phyloP scores from a whole-genome alignment of 2,113 vertebrate genomes.

The Pseudorhombus dupliciocellatus region DNA sequence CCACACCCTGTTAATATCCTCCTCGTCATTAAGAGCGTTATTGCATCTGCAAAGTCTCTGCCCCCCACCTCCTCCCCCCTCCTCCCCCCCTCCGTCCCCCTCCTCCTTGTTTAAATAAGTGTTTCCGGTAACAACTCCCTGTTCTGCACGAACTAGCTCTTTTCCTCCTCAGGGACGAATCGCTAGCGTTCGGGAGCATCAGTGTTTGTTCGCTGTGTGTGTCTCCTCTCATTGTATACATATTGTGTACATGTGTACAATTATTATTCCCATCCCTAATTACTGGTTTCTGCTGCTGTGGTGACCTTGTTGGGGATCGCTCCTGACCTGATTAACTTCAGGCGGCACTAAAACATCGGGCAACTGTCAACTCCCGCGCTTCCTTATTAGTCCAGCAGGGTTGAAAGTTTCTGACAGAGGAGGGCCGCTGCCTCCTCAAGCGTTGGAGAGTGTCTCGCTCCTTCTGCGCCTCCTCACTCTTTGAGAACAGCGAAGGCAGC shows the following conservation, averaged over 20 bases:
- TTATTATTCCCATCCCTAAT: constrained; percentile 67
- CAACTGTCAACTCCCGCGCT: constrained; percentile 48
- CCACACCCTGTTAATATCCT: constrained; percentile 72
- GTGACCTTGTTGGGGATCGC: constrained; percentile 48
- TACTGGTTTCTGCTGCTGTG: constrained; percentile 40
- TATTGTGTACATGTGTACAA: constrained; percentile 30
- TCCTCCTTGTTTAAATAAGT: constrained; percentile 52
- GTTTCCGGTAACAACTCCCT: constrained; percentile 66
- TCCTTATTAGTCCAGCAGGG: constrained; percentile 53
- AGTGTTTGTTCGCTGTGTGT: constrained; percentile 2
- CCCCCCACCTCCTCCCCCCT: constrained; percentile 25
- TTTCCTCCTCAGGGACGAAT: constrained; percentile 52
- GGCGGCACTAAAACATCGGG: constrained; percentile 37
- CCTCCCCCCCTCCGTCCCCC: no score
- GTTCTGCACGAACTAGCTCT: constrained; percentile 64
- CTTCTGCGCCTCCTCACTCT: constrained; percentile 37
- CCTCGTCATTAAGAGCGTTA: constrained; percentile 71
- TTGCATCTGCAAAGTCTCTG: constrained; percentile 48
- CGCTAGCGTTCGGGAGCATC: not conserved
- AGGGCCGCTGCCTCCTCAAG: constrained; percentile 39
- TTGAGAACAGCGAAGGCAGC: constrained; percentile 66
- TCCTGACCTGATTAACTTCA: constrained; percentile 48
- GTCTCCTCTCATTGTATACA: constrained; percentile 15
- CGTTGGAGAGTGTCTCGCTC: constrained; percentile 36
- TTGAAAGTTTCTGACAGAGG: constrained; percentile 49